Evolutionary conservation across 2,797 vertebrate species (phyloP), one percentile per base, ranked within the genome.

Genomic region (Paedocypris micromegethes): DNA sequence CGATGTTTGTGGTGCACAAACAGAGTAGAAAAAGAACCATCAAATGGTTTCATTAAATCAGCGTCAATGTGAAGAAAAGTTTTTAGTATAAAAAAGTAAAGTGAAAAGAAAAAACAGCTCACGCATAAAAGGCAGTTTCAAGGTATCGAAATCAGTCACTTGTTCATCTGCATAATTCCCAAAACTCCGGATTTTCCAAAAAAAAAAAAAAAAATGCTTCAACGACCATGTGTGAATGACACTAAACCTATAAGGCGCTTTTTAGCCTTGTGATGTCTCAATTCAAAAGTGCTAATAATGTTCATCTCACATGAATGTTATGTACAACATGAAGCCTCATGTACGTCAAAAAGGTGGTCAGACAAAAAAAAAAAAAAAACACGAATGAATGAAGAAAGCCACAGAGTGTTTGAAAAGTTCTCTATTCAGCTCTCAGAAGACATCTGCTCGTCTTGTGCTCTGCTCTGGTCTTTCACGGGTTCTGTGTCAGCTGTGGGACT

Each of bases 401-500:
- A 58, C 66, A 37, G 48, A 43, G 51, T 60, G 66, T 64, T 59
- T 57, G 52, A 73, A 52, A 41, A 9, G 48, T 41, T 74, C 9
- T 51, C 65, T 56, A 70, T 69, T 71, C 63, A 68, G 78, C 75
- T 81, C 80, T 76, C 78, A 81, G 83, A 80, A 80, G 79, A 70
- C 40, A 70, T 58, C 58, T 50, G 75, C 61, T 68, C 79, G 70
- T 70, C 66, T 57, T 70, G 77, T 75, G 76, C 84, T 91, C 84
- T 89, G 85, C 86, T 89, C 70, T 89, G 84, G 47, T 84, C 58
- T 48, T 78, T 78, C 4, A 83, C 74, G 3, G 83, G 75, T 69
- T 89, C 85, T 7, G 52, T 79, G 64, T 86, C 87, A 79, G 79
- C 80, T 23, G 83, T 74, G 60, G 84, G 78, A 60, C 81, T 69